These are phyloP conservation scores for Zaprionus gabonicus DNA, from an alignment of 1,140 invertebrate species.

Conservation along the genomic window DNA sequence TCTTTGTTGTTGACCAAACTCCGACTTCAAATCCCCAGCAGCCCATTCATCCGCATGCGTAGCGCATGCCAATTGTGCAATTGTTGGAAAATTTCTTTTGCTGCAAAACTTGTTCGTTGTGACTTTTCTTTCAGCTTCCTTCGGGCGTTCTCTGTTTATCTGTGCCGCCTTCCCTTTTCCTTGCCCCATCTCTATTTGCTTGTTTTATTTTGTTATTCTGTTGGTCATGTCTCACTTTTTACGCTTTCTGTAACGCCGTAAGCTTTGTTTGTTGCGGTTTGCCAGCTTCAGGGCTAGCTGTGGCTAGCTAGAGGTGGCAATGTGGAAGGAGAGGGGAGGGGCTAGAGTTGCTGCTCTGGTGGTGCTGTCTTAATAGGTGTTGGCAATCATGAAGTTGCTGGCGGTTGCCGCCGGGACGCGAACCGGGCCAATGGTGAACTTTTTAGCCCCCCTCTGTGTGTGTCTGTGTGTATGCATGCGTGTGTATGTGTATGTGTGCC, in stretches of 20 bases:
- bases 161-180: too few relatives aligned
- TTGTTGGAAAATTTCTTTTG: conserved; percentile 72
- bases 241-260: conserved; percentile 38
- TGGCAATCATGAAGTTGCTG: conserved; percentile 66
- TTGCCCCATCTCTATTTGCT: neutral
- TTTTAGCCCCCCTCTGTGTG: conserved; percentile 13
- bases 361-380: conserved; percentile 64
- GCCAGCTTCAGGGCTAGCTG: neutral
- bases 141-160: neutral
- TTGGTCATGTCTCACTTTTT: conserved; percentile 37
- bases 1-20: conserved; percentile 46
- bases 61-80: conserved; percentile 75
- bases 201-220: conserved; percentile 33
- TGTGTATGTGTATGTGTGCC: conserved; percentile 17
- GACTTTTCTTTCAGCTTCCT: conserved; percentile 39
- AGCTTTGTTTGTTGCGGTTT: conserved; percentile 53
- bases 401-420: conserved; percentile 28
- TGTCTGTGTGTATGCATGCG: neutral
- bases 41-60: conserved; percentile 66
- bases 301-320: neutral
- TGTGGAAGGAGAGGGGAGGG: neutral
- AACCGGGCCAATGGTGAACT: conserved; percentile 32
- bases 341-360: neutral
- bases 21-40: conserved; percentile 42
- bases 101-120: conserved; percentile 70